phyloP scores from a whole-genome alignment of 2,888 invertebrate species.

The Notocelia uddmanniana region DNA sequence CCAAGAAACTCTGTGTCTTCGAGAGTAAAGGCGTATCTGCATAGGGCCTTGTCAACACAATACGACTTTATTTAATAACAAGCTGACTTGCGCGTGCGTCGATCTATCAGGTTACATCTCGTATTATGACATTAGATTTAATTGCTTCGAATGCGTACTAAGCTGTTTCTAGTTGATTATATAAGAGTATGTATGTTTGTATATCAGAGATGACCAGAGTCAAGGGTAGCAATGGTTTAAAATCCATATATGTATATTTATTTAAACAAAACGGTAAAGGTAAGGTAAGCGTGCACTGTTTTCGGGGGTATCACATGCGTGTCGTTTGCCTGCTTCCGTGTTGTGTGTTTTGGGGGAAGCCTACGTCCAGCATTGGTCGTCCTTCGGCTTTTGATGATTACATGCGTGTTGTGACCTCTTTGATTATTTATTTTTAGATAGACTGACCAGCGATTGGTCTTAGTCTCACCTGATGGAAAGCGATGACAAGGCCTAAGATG shows the following conservation, averaged over 20 bases:
- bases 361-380: no score
- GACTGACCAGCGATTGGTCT: no score
- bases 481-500: no score
- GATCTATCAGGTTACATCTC: slow-evolving; percentile 58
- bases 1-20: slow-evolving; percentile 55
- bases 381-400: no score
- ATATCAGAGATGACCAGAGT: background rate
- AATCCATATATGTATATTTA: background rate
- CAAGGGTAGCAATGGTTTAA: background rate
- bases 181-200: background rate
- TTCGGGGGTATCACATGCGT: background rate
- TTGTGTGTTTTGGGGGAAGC: no score
- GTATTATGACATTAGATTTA: slow-evolving; percentile 44
- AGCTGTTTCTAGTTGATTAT: slow-evolving; percentile 27
- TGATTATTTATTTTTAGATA: no score
- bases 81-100: slow-evolving; percentile 53
- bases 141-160: slow-evolving; percentile 37
- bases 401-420: no score
- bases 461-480: no score
- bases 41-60: background rate
- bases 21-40: background rate
- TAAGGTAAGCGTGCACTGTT: background rate
- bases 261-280: background rate
- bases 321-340: no score
- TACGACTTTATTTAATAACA: background rate